phyloP scores from a whole-genome alignment of 2,113 vertebrate genomes.

The Sylvietta virens region DNA sequence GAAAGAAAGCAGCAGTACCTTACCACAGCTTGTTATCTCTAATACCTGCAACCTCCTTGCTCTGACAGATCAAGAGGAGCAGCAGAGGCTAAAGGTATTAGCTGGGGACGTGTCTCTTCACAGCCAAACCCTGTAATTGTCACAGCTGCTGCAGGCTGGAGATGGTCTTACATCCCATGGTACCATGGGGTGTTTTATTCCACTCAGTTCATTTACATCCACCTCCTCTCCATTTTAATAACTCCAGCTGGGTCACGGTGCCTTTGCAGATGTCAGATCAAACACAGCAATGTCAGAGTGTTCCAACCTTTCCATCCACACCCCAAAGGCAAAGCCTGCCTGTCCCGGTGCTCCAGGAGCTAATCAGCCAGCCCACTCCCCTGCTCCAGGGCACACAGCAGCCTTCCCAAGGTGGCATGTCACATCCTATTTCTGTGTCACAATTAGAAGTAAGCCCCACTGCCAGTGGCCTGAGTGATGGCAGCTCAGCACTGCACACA shows the following conservation, averaged over 20 bases:
- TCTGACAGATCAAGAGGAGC: constrained; percentile 11
- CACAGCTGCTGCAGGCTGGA: background rate
- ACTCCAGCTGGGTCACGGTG: background rate
- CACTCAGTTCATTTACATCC: background rate
- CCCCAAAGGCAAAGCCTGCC: background rate
- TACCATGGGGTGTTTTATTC: background rate
- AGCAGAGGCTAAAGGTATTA: background rate
- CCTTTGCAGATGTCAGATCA: constrained; percentile 5
- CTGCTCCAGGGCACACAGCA: background rate
- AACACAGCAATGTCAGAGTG: background rate
- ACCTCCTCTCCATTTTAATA: background rate
- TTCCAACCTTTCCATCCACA: background rate
- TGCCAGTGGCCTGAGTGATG: background rate
- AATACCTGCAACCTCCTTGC: background rate
- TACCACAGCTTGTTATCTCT: background rate
- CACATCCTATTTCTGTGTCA: background rate
- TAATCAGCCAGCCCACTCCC: background rate
- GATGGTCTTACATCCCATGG: background rate
- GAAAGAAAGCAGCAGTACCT: background rate
- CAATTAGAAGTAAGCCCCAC: background rate
- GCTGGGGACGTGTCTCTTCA: background rate
- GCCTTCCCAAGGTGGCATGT: background rate
- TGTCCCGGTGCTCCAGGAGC: background rate
- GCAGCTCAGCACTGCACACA: background rate
- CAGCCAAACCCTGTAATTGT: background rate